A percentile compares a stretch with the other conserved stretches of the same genome.
phyloP scores from a whole-genome alignment of 2,113 vertebrate genomes.

The Eira barbara region DNA sequence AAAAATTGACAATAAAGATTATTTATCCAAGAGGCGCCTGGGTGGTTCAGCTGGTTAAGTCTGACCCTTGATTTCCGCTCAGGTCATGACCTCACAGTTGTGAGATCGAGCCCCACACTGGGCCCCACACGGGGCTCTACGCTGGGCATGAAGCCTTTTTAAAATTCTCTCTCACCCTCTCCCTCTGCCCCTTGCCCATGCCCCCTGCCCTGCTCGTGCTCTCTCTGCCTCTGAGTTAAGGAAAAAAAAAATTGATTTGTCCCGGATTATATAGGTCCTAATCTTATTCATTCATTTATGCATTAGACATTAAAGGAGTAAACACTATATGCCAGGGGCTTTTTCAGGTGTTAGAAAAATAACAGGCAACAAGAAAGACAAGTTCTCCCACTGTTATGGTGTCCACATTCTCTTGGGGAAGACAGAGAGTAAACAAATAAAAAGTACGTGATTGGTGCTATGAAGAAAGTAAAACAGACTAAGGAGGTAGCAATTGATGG shows the following conservation, averaged over 20 bases:
- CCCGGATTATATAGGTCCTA: not conserved
- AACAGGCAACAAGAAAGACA: not conserved
- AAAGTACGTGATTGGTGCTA: not conserved
- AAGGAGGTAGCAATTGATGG: not conserved
- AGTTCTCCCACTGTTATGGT: not conserved
- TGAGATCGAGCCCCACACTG: not conserved
- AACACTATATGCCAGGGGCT: not conserved
- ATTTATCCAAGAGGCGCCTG: not conserved
- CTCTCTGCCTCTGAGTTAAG: not conserved
- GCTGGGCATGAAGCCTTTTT: not conserved
- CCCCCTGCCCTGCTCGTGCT: not conserved
- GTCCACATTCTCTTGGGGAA: not conserved
- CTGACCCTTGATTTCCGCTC: not conserved
- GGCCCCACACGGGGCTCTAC: not conserved
- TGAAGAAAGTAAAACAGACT: not conserved
- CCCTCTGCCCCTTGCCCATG: not conserved
- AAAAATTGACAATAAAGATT: not conserved
- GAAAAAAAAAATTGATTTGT: not conserved
- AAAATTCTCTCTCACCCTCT: not conserved
- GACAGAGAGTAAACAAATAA: conserved; percentile 3
- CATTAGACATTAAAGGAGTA: not conserved
- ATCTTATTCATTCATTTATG: not conserved
- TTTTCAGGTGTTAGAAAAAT: not conserved
- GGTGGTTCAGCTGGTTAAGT: not conserved
- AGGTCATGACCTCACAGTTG: not conserved